Evolutionary conservation across 1,140 invertebrate genomes (phyloP).

Genomic region (Lasioglossum baleicum): DNA sequence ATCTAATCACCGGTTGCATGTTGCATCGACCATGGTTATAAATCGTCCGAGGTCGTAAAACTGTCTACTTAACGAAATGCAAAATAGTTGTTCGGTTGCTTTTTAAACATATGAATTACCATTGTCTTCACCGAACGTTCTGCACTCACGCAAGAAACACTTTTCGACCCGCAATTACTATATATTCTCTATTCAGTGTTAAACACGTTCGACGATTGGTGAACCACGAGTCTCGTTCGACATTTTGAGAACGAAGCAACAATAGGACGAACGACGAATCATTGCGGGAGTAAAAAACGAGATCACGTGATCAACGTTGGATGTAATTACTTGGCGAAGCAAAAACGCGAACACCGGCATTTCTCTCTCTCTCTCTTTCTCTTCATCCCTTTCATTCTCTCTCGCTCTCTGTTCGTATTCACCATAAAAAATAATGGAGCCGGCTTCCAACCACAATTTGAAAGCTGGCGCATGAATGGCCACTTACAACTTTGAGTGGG

Average conservation of each 20-base stretch:
- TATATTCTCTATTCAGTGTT: no score
- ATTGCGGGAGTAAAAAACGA: constrained; percentile 25
- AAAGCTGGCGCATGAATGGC: constrained; percentile 35
- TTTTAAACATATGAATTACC: no score
- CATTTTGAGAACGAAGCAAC: constrained; percentile 5
- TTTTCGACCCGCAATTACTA: neutral
- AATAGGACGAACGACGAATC: constrained; percentile 13
- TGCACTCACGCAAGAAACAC: neutral
- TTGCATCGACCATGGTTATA: no score
- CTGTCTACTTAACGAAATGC: no score
- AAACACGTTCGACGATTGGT: neutral
- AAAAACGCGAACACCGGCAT: constrained; percentile 26
- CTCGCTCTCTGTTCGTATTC: constrained; percentile 37
- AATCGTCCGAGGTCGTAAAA: no score
- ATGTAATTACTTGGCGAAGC: constrained; percentile 37
- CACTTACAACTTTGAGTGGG: constrained; percentile 39
- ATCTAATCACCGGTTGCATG: no score
- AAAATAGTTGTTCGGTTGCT: no score
- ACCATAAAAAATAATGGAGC: constrained; percentile 40
- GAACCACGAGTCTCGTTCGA: neutral
- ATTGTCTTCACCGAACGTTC: no score
- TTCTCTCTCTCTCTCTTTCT: constrained; percentile 15
- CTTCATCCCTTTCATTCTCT: no score
- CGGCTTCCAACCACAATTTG: constrained; percentile 28
- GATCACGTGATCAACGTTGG: constrained; percentile 31